A percentile compares a stretch with the other conserved stretches of the same genome.
Evolutionary conservation across 2,888 invertebrate genomes (phyloP).

Genomic region (Tromatobia lineatoria): DNA sequence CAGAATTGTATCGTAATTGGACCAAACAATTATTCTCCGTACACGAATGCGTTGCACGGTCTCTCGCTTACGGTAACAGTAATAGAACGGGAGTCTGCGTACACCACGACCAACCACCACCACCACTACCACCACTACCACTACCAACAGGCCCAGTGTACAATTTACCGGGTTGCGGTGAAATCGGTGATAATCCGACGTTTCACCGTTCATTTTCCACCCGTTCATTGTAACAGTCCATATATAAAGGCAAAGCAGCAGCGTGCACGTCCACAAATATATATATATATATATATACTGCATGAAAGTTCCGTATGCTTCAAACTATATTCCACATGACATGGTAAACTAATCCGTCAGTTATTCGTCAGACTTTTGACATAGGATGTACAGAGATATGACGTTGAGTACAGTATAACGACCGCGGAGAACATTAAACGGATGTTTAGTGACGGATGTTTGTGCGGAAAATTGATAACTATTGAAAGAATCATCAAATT

Average conservation of each 20-base stretch:
- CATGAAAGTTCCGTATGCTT: background rate
- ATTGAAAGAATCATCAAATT: background rate
- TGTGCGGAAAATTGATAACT: background rate
- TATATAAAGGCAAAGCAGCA: slow-evolving; percentile 45
- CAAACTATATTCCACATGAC: slow-evolving; percentile 4
- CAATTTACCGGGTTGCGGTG: slow-evolving; percentile 59
- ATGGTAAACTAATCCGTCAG: slow-evolving; percentile 33
- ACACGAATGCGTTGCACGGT: slow-evolving; percentile 12
- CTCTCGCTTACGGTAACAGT: slow-evolving; percentile 21
- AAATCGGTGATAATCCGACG: slow-evolving; percentile 65
- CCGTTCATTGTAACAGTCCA: slow-evolving; percentile 54
- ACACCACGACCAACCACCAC: slow-evolving; percentile 14
- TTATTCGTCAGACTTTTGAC: slow-evolving; percentile 38
- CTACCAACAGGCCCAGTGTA: slow-evolving; percentile 20
- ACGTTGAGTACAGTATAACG: background rate
- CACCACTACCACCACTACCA: too few species aligned
- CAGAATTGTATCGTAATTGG: slow-evolving; percentile 54
- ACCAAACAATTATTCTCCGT: slow-evolving; percentile 57
- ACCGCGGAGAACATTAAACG: background rate
- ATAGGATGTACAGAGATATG: slow-evolving; percentile 2
- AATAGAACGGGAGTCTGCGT: slow-evolving; percentile 36
- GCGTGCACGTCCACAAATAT: background rate
- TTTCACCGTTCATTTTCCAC: slow-evolving; percentile 61
- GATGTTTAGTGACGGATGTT: background rate
- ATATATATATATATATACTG: slow-evolving; percentile 4